These are phyloP conservation scores for Phytoseiulus persimilis DNA, from an alignment of 2,888 invertebrate species.

Conservation along the genomic window DNA sequence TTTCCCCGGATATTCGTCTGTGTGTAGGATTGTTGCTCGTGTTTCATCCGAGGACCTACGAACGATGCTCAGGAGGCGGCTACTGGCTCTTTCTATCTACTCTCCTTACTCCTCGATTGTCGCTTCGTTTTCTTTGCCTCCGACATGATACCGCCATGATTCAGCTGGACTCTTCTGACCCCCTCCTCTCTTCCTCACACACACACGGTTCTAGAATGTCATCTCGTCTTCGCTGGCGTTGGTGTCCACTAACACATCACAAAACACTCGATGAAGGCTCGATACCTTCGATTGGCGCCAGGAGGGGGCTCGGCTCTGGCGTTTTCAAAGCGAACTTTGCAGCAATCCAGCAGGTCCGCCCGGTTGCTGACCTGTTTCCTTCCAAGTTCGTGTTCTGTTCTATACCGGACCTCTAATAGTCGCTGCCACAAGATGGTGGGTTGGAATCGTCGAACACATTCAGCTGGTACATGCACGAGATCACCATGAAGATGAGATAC, in stretches of 20 bases:
- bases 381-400: not conserved
- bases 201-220: conserved; percentile 5
- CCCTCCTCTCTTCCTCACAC: not conserved
- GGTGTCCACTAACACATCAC: not conserved
- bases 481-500: conserved; percentile 81
- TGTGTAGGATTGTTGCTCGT: not conserved
- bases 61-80: not conserved
- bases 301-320: not conserved
- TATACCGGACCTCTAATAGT: conserved; percentile 48
- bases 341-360: not conserved
- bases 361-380: not conserved
- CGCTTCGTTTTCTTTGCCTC: not conserved
- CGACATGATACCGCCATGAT: not conserved
- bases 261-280: not conserved
- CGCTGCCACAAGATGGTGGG: conserved; percentile 62
- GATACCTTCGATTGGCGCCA: not conserved
- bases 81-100: not conserved
- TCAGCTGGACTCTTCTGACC: too few species aligned
- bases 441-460: conserved; percentile 84
- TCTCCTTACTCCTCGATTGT: not conserved
- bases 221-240: not conserved
- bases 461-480: conserved; percentile 85
- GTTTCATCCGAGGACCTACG: not conserved
- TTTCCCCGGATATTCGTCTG: not conserved
- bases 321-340: not conserved